These are phyloP conservation scores for Acrocephalus arundinaceus DNA, from an alignment of 2,113 vertebrate genomes.

Conservation along the genomic window DNA sequence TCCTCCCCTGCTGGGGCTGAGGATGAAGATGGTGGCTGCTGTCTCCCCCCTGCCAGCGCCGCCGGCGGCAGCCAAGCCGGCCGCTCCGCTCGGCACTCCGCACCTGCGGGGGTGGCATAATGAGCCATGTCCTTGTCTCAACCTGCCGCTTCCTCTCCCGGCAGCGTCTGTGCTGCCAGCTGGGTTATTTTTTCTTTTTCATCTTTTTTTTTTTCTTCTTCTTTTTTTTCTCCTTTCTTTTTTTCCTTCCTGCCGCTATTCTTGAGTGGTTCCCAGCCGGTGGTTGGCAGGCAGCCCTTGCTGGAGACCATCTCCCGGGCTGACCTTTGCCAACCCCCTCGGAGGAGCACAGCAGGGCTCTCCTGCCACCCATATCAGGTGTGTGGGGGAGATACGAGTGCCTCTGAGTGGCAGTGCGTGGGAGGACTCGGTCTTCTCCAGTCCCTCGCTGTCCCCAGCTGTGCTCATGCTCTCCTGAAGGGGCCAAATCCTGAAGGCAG, in stretches of 20 bases:
- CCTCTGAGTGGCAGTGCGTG: background rate
- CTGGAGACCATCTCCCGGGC: background rate
- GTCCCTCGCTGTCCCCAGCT: background rate
- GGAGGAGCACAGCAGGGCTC: background rate
- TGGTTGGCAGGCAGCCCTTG: background rate
- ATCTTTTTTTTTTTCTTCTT: background rate
- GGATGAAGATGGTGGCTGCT: background rate
- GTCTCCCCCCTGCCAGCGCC: background rate
- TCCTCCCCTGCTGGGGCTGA: background rate
- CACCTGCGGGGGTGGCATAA: constrained; percentile 64
- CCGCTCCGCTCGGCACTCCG: background rate
- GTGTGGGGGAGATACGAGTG: rapidly evolving
- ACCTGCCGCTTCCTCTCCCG: constrained; percentile 58
- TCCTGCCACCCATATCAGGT: background rate
- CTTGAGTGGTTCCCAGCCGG: constrained; percentile 24
- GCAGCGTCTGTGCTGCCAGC: constrained; percentile 57
- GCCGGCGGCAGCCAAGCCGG: background rate
- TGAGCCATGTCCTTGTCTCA: constrained; percentile 62
- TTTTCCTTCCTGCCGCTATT: constrained; percentile 24
- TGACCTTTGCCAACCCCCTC: background rate
- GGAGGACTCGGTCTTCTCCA: background rate
- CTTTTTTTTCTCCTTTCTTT: background rate
- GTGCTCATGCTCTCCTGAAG: background rate
- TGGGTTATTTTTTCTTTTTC: constrained; percentile 43
- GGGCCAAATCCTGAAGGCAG: background rate